Conservation (phyloP, 2,113 vertebrate genomes). For the Ageneiosus marmoratus region DNA sequence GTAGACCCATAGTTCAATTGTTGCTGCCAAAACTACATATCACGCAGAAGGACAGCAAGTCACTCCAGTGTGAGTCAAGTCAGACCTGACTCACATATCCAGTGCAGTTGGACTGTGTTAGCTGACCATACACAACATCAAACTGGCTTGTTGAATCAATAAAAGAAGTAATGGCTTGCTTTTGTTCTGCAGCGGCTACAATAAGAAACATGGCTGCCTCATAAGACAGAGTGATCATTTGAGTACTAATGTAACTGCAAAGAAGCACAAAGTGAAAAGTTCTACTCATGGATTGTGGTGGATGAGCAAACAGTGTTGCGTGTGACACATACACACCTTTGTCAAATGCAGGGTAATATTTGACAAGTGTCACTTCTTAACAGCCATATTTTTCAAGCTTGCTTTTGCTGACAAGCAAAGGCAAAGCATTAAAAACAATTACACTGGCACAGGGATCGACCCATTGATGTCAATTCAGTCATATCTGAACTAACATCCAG, state of each 20-base stretch:
- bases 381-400: constrained; percentile 51
- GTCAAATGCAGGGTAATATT: constrained; percentile 40
- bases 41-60: constrained; percentile 47
- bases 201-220: not conserved
- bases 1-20: constrained; percentile 19
- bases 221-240: not conserved
- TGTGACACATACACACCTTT: constrained; percentile 39
- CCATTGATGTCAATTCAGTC: constrained; percentile 65
- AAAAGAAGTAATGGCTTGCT: not conserved
- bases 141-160: not conserved
- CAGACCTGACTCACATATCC: constrained; percentile 59
- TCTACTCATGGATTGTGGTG: constrained; percentile 31
- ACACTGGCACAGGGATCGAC: constrained; percentile 55
- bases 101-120: not conserved
- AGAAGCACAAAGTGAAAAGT: constrained; percentile 64
- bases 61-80: constrained; percentile 65
- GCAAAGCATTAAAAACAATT: constrained; percentile 51
- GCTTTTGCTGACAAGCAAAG: constrained; percentile 69
- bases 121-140: not conserved
- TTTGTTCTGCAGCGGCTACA: constrained; percentile 12
- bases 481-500: constrained; percentile 64
- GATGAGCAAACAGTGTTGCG: constrained; percentile 31
- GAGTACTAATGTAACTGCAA: constrained; percentile 56
- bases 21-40: constrained; percentile 33
- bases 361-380: constrained; percentile 56